Conservation (phyloP, 2,888 invertebrate species). For the Drosophila infuscata region DNA sequence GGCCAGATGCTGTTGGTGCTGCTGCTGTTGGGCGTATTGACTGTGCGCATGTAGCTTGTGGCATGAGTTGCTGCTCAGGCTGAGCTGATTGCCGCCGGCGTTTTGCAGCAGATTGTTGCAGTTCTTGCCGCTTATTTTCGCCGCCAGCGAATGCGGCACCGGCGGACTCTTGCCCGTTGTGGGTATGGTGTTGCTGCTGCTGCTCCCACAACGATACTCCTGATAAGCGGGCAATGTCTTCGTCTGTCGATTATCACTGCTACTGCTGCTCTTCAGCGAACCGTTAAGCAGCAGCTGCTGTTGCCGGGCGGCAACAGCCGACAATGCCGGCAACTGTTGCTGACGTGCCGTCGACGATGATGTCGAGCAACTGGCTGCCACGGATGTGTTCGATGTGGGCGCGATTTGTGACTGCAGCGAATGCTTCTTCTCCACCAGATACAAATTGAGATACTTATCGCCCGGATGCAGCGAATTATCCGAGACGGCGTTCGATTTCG, state of each 20-base stretch:
- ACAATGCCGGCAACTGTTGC: conserved; percentile 73
- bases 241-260: conserved; percentile 54
- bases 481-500: conserved; percentile 84
- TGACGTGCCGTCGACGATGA: conserved; percentile 56
- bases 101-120: conserved; percentile 80
- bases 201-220: conserved; percentile 56
- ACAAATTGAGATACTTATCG: conserved; percentile 84
- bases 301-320: conserved; percentile 74
- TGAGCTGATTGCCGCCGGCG: conserved; percentile 81
- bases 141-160: conserved; percentile 79
- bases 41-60: conserved; percentile 71
- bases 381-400: conserved; percentile 37
- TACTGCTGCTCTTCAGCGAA: conserved; percentile 70
- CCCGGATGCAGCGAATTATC: conserved; percentile 85
- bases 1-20: conserved; percentile 51
- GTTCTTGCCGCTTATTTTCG: conserved; percentile 84
- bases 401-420: conserved; percentile 71
- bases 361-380: conserved; percentile 52
- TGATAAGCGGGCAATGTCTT: conserved; percentile 83
- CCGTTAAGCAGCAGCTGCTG: conserved; percentile 83
- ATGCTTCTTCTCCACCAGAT: conserved; percentile 84
- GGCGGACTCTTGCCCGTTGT: conserved; percentile 77
- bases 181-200: conserved; percentile 71
- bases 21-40: conserved; percentile 48
- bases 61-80: conserved; percentile 80